Evolutionary conservation across 2,113 vertebrate genomes (phyloP), one percentile per base, ranked within the genome.

Genomic region (Silurus meridionalis): DNA sequence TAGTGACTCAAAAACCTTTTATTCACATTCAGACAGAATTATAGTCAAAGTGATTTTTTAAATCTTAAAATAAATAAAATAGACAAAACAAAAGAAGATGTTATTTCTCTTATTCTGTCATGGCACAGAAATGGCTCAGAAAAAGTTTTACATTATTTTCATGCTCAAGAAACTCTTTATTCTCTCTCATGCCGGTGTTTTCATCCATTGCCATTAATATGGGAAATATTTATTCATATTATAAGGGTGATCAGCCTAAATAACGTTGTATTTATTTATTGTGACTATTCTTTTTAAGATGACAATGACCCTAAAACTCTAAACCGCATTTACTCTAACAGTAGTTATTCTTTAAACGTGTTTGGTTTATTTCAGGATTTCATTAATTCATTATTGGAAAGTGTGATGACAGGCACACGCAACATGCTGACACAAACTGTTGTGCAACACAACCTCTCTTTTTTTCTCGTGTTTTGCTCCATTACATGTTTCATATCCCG

Each of bases 401-500:
- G 71, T 37, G 46, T 82, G 71, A 77, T 89, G 75, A 50, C 82
- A 89, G 53, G 19, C 88, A 28, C 37, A 63, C 66, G 58, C 48
- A 87, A 83, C 52, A 71, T 93, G 94, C 94, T 95, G 93, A 95
- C 91, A 1, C 23, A 84, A 90, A 91, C 90, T 85, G 86, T 95
- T 94, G 91, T 91, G 89, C 86, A 92, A 89, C 15, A 63, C 82
- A 89, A 85, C 90, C 93, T 48, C 75, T 88, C 14, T 81, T 82
- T 78, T 50, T 89, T 88, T 95, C 93, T 92, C 93, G 91, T 95
- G 94, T 94, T 95, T 90, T 90, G 90, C 72, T 50, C 11, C 37
- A 87, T 92, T 88, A 89, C 91, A 92, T 95, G 95, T 93, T 94
- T 93, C 94, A 91, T 90, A 94, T 95, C 93, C 93, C 91, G 88